Conservation (phyloP, 1,140 invertebrate species). For the Drosophila prosaltans region DNA sequence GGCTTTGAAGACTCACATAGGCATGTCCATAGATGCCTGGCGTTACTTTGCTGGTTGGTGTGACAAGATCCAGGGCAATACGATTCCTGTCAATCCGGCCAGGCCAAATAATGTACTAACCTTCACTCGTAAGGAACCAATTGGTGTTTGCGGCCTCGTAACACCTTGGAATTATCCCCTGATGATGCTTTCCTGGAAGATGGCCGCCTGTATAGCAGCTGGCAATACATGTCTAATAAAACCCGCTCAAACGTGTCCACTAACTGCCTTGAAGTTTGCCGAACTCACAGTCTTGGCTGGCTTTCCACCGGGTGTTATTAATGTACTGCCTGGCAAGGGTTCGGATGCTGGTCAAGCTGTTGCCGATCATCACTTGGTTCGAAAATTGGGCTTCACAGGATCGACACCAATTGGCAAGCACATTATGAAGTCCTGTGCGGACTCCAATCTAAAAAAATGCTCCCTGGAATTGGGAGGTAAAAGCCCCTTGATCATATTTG, state of each 20-base stretch:
- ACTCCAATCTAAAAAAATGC: conserved; percentile 96
- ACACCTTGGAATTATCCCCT: conserved; percentile 99
- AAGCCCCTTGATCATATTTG: conserved; percentile 96
- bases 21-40: conserved; percentile 97
- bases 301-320: conserved; percentile 97
- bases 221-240: conserved; percentile 98
- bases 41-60: conserved; percentile 97
- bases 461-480: conserved; percentile 97
- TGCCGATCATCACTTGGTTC: conserved; percentile 91
- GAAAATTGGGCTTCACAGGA: conserved; percentile 97
- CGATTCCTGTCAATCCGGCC: conserved; percentile 94
- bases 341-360: conserved; percentile 92
- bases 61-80: conserved; percentile 96
- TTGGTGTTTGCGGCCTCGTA: conserved; percentile 96
- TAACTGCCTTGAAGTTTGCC: conserved; percentile 97
- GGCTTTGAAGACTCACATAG: conserved; percentile 96
- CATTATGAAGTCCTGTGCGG: conserved; percentile 95
- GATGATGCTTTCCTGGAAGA: conserved; percentile 99
- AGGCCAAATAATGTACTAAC: conserved; percentile 92
- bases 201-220: conserved; percentile 96
- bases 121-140: conserved; percentile 94
- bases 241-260: conserved; percentile 94
- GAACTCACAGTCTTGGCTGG: conserved; percentile 94
- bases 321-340: conserved; percentile 94
- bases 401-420: conserved; percentile 91